A percentile compares a stretch with the other conserved stretches of the same genome.
Evolutionary conservation across 2,113 vertebrate species (phyloP).

Genomic region (Atrichornis clamosus): DNA sequence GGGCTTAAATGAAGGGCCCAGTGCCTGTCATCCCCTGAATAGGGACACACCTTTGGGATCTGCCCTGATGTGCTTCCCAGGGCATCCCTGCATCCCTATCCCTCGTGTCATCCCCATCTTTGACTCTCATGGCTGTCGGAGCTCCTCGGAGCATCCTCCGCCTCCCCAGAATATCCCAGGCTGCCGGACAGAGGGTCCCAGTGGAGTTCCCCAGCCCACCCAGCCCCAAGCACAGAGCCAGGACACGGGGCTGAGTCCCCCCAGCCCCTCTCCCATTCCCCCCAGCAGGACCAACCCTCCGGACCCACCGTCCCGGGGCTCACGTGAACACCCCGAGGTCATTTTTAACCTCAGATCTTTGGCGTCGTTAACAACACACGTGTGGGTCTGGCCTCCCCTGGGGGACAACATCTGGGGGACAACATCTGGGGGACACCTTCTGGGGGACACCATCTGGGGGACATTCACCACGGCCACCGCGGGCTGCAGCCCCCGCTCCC

Average conservation of each 20-base stretch:
- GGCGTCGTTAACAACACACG: slow-evolving; percentile 1
- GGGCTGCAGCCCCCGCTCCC: slow-evolving; percentile 22
- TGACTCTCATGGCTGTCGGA: fast-evolving
- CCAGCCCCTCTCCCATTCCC: not conserved
- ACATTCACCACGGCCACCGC: slow-evolving; percentile 34
- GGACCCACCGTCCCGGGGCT: not conserved
- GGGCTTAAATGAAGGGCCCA: fast-evolving
- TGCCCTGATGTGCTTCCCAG: not conserved
- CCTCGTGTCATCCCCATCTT: fast-evolving
- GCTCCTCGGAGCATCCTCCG: not conserved
- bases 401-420: slow-evolving; percentile 58
- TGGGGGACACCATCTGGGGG: slow-evolving; percentile 65
- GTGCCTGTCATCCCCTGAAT: fast-evolving
- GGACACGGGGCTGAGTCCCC: fast-evolving
- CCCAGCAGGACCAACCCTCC: not conserved
- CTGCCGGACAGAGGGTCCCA: fast-evolving
- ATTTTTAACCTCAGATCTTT: slow-evolving; percentile 32
- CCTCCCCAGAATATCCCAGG: not conserved
- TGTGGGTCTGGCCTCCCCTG: not conserved
- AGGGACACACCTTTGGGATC: not conserved
- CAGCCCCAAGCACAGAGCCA: not conserved
- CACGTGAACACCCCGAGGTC: not conserved
- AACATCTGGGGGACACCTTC: slow-evolving; percentile 68
- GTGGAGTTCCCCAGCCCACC: not conserved
- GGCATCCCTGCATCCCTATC: not conserved